A percentile compares a stretch with the other conserved stretches of the same genome.
These are phyloP conservation scores for Castor canadensis DNA, from an alignment of 2,113 vertebrate species.

Conservation along the genomic window DNA sequence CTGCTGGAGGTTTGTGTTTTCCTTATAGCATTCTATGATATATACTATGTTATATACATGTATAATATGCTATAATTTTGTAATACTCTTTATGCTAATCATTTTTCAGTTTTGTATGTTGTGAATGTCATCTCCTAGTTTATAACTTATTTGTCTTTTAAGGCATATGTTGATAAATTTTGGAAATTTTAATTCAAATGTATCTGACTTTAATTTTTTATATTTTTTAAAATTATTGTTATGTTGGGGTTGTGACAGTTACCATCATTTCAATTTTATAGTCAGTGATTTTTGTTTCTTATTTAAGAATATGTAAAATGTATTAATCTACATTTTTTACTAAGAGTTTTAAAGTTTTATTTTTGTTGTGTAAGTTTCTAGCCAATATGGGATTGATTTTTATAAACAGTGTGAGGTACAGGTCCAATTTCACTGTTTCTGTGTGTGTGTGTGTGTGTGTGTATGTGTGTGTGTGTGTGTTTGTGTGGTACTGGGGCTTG, in stretches of 20 bases:
- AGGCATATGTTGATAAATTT: not conserved
- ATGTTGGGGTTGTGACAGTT: not conserved
- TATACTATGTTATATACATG: not conserved
- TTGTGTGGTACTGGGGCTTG: too few relatives aligned
- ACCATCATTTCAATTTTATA: not conserved
- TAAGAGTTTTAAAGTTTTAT: not conserved
- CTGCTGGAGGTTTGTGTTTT: not conserved
- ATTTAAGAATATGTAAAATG: constrained; percentile 1
- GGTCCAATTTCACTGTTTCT: too few relatives aligned
- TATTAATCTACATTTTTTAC: not conserved
- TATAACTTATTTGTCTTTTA: not conserved
- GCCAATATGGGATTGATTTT: not conserved
- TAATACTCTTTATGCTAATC: not conserved
- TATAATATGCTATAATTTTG: not conserved
- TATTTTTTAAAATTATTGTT: too few relatives aligned
- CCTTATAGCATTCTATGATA: not conserved
- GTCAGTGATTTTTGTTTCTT: not conserved
- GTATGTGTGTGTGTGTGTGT: too few relatives aligned
- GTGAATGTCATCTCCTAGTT: not conserved
- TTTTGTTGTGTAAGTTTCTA: not conserved
- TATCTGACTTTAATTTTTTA: too few relatives aligned
- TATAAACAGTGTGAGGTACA: too few relatives aligned
- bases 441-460: too few relatives aligned
- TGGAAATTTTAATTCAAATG: not conserved
- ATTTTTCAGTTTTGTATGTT: constrained; percentile 19